Evolutionary conservation across 2,888 invertebrate species (phyloP).

Genomic region (Trichogramma evanescens): DNA sequence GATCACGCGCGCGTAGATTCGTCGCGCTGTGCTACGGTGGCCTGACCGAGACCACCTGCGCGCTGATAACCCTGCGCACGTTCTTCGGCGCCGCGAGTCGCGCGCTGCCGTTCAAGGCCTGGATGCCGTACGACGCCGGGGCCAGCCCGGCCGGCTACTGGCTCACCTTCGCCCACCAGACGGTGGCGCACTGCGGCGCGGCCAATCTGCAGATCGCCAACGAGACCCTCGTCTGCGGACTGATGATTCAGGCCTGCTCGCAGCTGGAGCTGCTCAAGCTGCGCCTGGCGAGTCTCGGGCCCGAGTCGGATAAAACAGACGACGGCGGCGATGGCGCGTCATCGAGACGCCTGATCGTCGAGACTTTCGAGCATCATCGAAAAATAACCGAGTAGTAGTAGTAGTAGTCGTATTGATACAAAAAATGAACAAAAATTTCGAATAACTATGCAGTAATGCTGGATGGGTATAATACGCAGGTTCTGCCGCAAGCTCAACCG

Average conservation of each 20-base stretch:
- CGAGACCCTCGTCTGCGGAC: constrained; percentile 16
- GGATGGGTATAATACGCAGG: not conserved
- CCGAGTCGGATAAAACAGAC: not conserved
- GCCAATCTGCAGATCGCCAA: constrained; percentile 18
- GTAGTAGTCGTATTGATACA: not conserved
- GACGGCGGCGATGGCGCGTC: not conserved
- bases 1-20: not conserved
- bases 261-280: constrained; percentile 15
- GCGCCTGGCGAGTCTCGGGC: not conserved
- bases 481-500: constrained; percentile 18
- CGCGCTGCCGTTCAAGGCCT: constrained; percentile 24
- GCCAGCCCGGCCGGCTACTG: constrained; percentile 9
- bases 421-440: not conserved
- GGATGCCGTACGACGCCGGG: constrained; percentile 25
- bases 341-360: not conserved
- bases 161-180: constrained; percentile 24
- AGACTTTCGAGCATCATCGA: constrained; percentile 12
- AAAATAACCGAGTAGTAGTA: constrained; percentile 9
- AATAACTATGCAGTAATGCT: not conserved
- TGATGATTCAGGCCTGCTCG: constrained; percentile 18
- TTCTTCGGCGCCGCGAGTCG: constrained; percentile 4
- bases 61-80: constrained; percentile 13
- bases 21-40: constrained; percentile 8
- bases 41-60: constrained; percentile 16
- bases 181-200: constrained; percentile 20